Conservation (phyloP, 2,888 invertebrate species). For the Vesta saturnalis region DNA sequence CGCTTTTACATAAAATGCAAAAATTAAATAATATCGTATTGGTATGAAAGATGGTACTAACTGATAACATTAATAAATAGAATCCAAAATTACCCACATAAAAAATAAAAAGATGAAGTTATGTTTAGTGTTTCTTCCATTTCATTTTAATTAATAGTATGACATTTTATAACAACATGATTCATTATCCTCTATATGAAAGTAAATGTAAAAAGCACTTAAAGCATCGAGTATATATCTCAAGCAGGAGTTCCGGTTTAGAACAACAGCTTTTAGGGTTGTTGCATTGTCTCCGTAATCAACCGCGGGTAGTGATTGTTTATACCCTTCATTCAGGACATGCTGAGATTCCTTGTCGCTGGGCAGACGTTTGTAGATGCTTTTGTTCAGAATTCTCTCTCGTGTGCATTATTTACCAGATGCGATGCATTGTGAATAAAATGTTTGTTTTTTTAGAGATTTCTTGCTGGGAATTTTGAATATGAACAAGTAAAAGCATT, state of each 20-base stretch:
- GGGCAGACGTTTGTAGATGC: conserved; percentile 44
- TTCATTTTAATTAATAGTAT: too few species aligned
- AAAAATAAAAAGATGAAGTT: too few species aligned
- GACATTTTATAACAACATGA: too few species aligned
- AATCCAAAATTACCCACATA: too few species aligned
- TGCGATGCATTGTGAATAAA: conserved; percentile 32
- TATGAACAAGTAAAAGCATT: conserved; percentile 21
- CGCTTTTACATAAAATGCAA: too few species aligned
- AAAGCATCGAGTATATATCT: conserved; percentile 30
- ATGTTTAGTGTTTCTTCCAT: too few species aligned
- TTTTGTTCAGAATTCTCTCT: conserved; percentile 36
- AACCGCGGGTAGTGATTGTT: conserved; percentile 39
- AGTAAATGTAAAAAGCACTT: conserved; percentile 38
- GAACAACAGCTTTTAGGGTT: conserved; percentile 37
- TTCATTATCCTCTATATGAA: conserved; percentile 33
- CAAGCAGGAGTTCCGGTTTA: conserved; percentile 40
- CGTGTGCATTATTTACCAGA: conserved; percentile 36
- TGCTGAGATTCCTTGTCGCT: conserved; percentile 47
- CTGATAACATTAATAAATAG: too few species aligned
- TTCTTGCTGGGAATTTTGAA: conserved; percentile 28
- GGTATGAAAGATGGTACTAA: too few species aligned
- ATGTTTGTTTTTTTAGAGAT: conserved; percentile 32
- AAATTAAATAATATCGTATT: too few species aligned
- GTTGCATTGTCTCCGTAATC: conserved; percentile 40
- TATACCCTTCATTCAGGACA: conserved; percentile 41